phyloP scores from a whole-genome alignment of 1,140 invertebrate species.

The Phymorhynchus buccinoides region DNA sequence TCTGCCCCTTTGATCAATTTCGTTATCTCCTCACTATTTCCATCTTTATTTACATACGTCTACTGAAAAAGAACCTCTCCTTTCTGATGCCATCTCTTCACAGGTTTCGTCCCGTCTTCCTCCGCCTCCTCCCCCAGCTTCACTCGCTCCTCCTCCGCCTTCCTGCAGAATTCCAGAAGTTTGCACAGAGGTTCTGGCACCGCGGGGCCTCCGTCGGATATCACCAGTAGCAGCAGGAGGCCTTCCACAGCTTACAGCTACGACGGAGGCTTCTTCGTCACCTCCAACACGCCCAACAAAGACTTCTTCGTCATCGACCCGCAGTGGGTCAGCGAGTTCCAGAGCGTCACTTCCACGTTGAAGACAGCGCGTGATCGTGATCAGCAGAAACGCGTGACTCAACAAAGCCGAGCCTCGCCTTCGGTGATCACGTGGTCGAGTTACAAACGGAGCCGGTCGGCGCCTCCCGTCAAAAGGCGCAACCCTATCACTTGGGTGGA shows the following conservation, averaged over 20 bases:
- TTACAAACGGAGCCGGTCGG: conserved; percentile 24
- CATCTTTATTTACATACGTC: no score
- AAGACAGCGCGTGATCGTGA: not conserved
- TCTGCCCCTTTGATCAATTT: no score
- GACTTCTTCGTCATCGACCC: conserved; percentile 39
- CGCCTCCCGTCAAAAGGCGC: conserved; percentile 23
- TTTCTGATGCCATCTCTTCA: no score
- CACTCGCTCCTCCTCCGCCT: not conserved
- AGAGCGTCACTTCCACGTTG: not conserved
- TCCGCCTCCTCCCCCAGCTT: not conserved
- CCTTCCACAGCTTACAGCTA: not conserved
- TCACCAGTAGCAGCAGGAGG: not conserved
- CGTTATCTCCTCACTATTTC: no score
- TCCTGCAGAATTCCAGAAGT: not conserved
- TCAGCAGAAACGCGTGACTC: not conserved
- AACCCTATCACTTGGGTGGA: conserved; percentile 43
- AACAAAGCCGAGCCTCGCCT: not conserved
- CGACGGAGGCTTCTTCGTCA: conserved; percentile 37
- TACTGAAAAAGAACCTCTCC: no score
- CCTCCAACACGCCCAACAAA: not conserved
- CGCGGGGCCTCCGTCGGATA: not conserved
- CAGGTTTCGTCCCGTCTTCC: not conserved
- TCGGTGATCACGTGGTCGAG: conserved; percentile 29
- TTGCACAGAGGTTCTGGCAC: not conserved
- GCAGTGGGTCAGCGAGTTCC: conserved; percentile 29